These are phyloP conservation scores for Paedocypris micromegethes DNA, from an alignment of 2,797 vertebrate genomes.

Conservation along the genomic window DNA sequence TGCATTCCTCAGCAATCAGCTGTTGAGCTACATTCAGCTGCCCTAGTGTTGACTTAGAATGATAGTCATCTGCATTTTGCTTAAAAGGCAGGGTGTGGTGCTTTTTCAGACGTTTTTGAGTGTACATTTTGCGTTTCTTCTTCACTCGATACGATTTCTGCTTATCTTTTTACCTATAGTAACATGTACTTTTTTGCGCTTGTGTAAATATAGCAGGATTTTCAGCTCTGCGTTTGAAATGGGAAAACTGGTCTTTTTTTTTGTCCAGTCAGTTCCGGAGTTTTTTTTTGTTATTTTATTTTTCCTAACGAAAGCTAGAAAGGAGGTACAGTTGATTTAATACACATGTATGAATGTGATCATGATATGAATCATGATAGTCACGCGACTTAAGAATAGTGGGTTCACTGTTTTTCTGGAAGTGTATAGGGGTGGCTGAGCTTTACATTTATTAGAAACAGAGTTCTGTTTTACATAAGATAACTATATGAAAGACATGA, in stretches of 20 bases:
- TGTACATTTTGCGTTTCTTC: neutral
- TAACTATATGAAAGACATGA: no score
- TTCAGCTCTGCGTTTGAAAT: neutral
- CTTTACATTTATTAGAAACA: constrained; percentile 47
- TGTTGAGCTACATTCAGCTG: constrained; percentile 68
- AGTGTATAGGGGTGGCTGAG: constrained; percentile 33
- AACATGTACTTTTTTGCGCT: neutral
- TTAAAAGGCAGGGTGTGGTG: constrained; percentile 57
- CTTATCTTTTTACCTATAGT: no score
- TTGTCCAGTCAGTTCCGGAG: no score
- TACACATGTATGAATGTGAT: neutral
- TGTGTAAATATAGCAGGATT: constrained; percentile 1
- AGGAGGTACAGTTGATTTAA: constrained; percentile 8
- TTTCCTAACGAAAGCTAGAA: neutral
- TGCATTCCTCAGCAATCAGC: constrained; percentile 61
- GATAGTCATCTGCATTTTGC: constrained; percentile 72
- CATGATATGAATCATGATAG: constrained; percentile 5
- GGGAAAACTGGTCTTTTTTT: no score
- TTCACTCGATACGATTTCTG: constrained; percentile 1
- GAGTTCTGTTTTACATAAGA: constrained; percentile 5
- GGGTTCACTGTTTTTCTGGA: constrained; percentile 21
- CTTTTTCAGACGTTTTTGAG: constrained; percentile 50
- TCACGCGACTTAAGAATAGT: constrained; percentile 15
- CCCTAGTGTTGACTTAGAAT: constrained; percentile 65
- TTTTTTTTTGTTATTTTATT: no score